phyloP scores from a whole-genome alignment of 2,797 vertebrate genomes.

The Cossypha caffra region DNA sequence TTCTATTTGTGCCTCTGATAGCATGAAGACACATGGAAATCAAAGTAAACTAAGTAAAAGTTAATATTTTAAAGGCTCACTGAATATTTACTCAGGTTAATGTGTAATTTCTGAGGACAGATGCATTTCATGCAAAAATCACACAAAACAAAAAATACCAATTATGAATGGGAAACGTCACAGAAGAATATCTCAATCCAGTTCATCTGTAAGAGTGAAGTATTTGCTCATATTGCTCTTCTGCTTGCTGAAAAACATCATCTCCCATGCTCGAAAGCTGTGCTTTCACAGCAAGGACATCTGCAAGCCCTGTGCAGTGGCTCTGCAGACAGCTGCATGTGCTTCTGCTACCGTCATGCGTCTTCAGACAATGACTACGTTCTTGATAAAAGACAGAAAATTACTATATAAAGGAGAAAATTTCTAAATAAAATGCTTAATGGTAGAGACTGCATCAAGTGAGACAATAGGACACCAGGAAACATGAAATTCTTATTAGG shows the following conservation, averaged over 20 bases:
- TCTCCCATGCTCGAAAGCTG: neutral
- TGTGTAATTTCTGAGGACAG: conserved; percentile 8
- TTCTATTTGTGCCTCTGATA: neutral
- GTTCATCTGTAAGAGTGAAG: neutral
- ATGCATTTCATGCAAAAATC: neutral
- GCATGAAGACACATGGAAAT: neutral
- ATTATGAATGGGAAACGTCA: neutral
- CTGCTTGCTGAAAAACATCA: neutral
- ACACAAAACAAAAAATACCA: neutral
- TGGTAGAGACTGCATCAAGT: neutral
- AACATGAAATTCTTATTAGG: neutral
- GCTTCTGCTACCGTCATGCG: neutral
- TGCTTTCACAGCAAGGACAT: neutral
- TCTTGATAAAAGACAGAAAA: neutral
- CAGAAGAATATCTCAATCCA: neutral
- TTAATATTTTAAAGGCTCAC: conserved; percentile 33
- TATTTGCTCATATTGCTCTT: neutral
- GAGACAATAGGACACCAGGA: neutral
- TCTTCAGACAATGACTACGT: neutral
- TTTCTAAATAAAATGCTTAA: neutral
- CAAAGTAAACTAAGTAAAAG: conserved; percentile 3
- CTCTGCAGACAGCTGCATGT: neutral
- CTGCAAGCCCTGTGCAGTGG: neutral
- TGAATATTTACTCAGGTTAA: conserved; percentile 30
- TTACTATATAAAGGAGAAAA: neutral